Evolutionary conservation across 2,888 invertebrate genomes (phyloP), one percentile per base, ranked within the genome.

Genomic region (Plebejus argus): DNA sequence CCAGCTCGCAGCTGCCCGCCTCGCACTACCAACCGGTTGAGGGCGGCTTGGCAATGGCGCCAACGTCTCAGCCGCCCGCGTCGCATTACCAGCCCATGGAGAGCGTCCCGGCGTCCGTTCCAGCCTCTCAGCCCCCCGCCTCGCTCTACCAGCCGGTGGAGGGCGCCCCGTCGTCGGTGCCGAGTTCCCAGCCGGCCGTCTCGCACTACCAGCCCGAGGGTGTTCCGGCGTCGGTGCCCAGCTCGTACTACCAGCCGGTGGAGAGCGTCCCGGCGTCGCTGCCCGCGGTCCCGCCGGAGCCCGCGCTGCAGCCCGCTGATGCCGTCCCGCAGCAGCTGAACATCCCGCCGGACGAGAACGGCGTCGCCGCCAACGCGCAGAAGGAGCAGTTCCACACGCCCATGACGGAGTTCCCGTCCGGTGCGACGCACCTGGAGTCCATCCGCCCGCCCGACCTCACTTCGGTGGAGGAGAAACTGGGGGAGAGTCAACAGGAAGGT

Each of bases 381-480:
- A 93, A 91, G 80, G 94, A 94, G 77, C 94, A 94, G 84, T 94
- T 92, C 82, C 84, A 90, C 78, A 94, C 94, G 28, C 94, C 94
- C 39, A 81, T 94, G 86, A 89, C 90, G 6, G 94, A 94, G 85
- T 86, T 92, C 76, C 91, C 93, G 0, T 86, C 89, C 1, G 88
- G 86, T 1, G 85, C 87, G 6, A 85, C 86, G 12, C 92, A 91
- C 49, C 80, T 82, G 4, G 91, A 91, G 61, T 88, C 88, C 15
- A 86, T 87, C 18, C 86, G 86, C 80, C 91, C 86, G 76, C 90
- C 93, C 0, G 93, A 93, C 15, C 83, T 93, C 10, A 89, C 89
- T 78, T 90, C 93, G 1, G 93, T 93, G 10, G 93, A 92, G 70
- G 94, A 94, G 84, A 91, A 89, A 81, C 90, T 87, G 70, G 85